Percentiles rank a stretch among this genome's conserved stretches.
phyloP scores from a whole-genome alignment of 1,140 invertebrate species.

The Telenomus remus region DNA sequence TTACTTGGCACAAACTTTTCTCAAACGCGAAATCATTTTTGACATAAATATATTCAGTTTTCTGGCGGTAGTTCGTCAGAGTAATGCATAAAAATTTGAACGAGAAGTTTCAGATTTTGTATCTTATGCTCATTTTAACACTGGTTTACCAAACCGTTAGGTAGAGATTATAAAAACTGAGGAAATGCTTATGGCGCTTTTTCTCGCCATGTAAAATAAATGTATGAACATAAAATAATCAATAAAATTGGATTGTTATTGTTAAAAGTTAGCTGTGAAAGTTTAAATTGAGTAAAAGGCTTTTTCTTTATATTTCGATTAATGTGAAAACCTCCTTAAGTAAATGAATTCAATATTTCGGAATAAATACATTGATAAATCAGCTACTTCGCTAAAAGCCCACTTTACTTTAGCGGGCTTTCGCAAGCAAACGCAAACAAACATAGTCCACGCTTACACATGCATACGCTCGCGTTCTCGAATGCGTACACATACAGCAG shows the following conservation, averaged over 20 bases:
- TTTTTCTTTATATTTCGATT: conserved; percentile 48
- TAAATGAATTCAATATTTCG: conserved; percentile 76
- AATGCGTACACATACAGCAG: conserved; percentile 26
- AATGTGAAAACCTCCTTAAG: conserved; percentile 69
- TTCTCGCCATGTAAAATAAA: neutral
- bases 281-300: conserved; percentile 23
- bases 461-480: conserved; percentile 10
- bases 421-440: conserved; percentile 71
- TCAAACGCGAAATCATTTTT: no score
- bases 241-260: neutral
- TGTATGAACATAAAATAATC: neutral
- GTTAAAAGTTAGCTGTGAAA: conserved; percentile 10
- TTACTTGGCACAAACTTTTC: no score
- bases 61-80: no score
- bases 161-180: no score
- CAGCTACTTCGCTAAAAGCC: conserved; percentile 75
- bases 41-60: no score
- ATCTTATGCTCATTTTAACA: no score
- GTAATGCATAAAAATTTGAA: no score
- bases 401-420: conserved; percentile 73
- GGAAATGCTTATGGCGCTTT: no score
- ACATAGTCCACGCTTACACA: conserved; percentile 51
- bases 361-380: conserved; percentile 77
- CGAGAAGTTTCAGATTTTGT: no score
- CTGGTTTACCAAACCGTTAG: no score